A percentile compares a stretch with the other conserved stretches of the same genome.
These are phyloP conservation scores for Arnoldichthys spilopterus DNA, from an alignment of 2,797 vertebrate genomes.

Conservation along the genomic window DNA sequence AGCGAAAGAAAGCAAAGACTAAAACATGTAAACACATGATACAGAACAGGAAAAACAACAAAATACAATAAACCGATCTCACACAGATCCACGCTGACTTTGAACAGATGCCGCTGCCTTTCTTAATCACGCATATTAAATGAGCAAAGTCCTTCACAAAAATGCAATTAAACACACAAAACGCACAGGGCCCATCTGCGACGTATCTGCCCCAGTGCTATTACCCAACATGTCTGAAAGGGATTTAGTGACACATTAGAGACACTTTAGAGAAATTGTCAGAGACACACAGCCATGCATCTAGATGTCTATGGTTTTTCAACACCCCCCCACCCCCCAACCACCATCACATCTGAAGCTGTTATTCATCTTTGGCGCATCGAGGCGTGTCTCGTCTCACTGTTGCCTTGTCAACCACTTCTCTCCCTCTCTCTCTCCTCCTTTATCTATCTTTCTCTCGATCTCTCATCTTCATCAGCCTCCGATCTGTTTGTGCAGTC, in stretches of 20 bases:
- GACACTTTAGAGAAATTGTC: constrained; percentile 24
- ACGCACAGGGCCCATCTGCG: neutral
- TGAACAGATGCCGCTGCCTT: constrained; percentile 60
- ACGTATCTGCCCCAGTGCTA: neutral
- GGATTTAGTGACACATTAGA: constrained; percentile 27
- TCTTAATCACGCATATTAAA: constrained; percentile 36
- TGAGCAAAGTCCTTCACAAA: constrained; percentile 3
- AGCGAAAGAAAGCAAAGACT: no score
- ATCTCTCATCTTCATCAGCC: constrained; percentile 43
- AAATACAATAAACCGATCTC: no score
- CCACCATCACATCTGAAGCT: constrained; percentile 30
- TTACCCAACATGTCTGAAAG: neutral
- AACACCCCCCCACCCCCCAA: neutral
- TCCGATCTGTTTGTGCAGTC: constrained; percentile 44
- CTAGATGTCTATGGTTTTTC: constrained; percentile 28
- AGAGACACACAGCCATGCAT: neutral
- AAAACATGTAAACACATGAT: no score
- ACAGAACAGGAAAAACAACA: no score
- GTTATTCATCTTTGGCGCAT: constrained; percentile 56
- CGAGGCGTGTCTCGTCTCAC: constrained; percentile 54
- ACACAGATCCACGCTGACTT: constrained; percentile 20
- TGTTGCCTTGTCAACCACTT: constrained; percentile 63
- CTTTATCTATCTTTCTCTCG: constrained; percentile 57
- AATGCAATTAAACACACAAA: neutral
- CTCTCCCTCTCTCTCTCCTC: constrained; percentile 12